Evolutionary conservation across 2,888 invertebrate genomes (phyloP).

Genomic region (Drosophila silvestris): DNA sequence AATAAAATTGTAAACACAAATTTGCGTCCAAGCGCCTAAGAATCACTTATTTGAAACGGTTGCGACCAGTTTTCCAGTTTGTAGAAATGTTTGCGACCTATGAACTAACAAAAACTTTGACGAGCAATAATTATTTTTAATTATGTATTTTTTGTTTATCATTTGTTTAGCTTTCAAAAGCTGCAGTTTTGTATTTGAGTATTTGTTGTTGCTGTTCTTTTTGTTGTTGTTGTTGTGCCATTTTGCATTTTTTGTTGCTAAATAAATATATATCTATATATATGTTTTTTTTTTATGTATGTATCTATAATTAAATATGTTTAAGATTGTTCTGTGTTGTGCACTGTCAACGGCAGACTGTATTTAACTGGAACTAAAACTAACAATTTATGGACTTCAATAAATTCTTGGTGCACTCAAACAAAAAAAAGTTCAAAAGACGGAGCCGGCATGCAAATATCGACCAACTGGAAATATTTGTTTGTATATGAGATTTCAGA

Average conservation of each 20-base stretch:
- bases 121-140: conserved; percentile 65
- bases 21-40: conserved; percentile 59
- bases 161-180: conserved; percentile 27
- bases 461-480: conserved; percentile 86
- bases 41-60: conserved; percentile 73
- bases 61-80: conserved; percentile 51
- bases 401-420: conserved; percentile 66
- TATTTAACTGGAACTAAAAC: conserved; percentile 49
- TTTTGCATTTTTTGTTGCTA: conserved; percentile 58
- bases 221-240: conserved; percentile 63
- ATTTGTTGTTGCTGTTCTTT: conserved; percentile 48
- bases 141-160: conserved; percentile 40
- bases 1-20: conserved; percentile 31
- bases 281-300: conserved; percentile 37
- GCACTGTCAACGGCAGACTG: conserved; percentile 60
- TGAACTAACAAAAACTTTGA: conserved; percentile 67
- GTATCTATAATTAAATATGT: conserved; percentile 54
- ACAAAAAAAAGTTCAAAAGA: conserved; percentile 84
- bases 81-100: conserved; percentile 70
- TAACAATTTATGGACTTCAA: conserved; percentile 57
- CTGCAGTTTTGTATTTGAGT: conserved; percentile 58
- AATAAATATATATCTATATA: conserved; percentile 54
- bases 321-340: conserved; percentile 42
- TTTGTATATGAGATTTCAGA: conserved; percentile 72
- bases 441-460: conserved; percentile 86